A percentile compares a stretch with the other conserved stretches of the same genome.
Evolutionary conservation across 2,888 invertebrate species (phyloP).

Genomic region (Metacarcinus magister): DNA sequence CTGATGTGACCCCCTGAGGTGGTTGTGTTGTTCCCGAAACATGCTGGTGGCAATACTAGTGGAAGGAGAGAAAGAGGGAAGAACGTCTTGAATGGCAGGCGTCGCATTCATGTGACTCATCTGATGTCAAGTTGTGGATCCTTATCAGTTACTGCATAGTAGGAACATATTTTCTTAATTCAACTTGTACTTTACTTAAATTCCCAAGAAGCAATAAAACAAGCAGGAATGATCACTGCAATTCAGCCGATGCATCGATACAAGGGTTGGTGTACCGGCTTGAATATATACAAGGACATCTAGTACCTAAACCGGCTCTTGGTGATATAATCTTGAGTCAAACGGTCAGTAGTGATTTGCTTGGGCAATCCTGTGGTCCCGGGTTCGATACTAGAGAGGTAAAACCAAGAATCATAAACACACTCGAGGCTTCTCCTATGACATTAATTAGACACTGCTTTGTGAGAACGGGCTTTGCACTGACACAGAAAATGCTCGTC

Average conservation of each 20-base stretch:
- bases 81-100: too few relatives aligned
- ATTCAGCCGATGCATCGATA: too few relatives aligned
- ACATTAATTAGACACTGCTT: background rate
- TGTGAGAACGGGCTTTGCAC: background rate
- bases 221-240: too few relatives aligned
- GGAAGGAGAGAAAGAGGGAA: too few relatives aligned
- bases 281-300: too few relatives aligned
- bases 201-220: too few relatives aligned
- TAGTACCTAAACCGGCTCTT: background rate
- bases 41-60: too few relatives aligned
- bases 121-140: background rate
- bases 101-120: background rate
- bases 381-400: background rate
- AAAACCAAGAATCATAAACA: background rate
- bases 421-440: background rate
- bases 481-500: background rate
- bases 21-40: too few relatives aligned
- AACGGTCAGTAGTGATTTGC: background rate
- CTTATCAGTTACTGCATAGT: background rate
- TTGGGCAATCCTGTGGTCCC: background rate
- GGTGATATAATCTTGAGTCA: background rate
- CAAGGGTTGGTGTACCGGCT: too few relatives aligned
- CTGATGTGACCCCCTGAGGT: too few relatives aligned
- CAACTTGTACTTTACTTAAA: too few relatives aligned
- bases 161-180: background rate